phyloP scores from a whole-genome alignment of 2,797 vertebrate species.

The Stomatorhinus walkeri region DNA sequence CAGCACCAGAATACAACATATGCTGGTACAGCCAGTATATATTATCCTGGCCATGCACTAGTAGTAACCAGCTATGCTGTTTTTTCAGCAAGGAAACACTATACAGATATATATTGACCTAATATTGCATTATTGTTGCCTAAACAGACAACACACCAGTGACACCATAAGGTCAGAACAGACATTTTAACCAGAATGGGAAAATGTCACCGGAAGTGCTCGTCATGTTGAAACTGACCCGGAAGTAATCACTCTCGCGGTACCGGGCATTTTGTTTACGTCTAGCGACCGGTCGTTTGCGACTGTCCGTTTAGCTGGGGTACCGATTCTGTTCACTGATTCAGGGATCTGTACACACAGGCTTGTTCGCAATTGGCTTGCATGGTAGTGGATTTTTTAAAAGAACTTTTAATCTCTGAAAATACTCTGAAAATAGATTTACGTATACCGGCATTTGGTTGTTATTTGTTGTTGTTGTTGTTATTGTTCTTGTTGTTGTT shows the following conservation, averaged over 20 bases:
- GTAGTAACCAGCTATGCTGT: background rate
- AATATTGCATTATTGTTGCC: background rate
- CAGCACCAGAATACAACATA: background rate
- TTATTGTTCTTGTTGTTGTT: background rate
- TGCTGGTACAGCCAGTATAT: background rate
- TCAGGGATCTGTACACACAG: background rate
- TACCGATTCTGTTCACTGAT: background rate
- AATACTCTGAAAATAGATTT: background rate
- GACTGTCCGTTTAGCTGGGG: background rate
- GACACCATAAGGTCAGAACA: background rate
- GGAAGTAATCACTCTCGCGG: background rate
- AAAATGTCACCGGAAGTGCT: conserved; percentile 1
- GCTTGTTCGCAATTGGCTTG: background rate
- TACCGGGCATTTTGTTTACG: background rate
- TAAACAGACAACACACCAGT: background rate
- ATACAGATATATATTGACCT: background rate
- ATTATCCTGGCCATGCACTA: background rate
- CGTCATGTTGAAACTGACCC: background rate
- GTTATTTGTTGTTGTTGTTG: background rate
- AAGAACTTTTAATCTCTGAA: background rate
- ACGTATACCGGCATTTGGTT: background rate
- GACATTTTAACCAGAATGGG: background rate
- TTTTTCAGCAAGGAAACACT: no score
- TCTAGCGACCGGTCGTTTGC: background rate
- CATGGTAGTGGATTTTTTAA: background rate